Conservation (phyloP, 2,113 vertebrate genomes). For the Ictalurus punctatus region DNA sequence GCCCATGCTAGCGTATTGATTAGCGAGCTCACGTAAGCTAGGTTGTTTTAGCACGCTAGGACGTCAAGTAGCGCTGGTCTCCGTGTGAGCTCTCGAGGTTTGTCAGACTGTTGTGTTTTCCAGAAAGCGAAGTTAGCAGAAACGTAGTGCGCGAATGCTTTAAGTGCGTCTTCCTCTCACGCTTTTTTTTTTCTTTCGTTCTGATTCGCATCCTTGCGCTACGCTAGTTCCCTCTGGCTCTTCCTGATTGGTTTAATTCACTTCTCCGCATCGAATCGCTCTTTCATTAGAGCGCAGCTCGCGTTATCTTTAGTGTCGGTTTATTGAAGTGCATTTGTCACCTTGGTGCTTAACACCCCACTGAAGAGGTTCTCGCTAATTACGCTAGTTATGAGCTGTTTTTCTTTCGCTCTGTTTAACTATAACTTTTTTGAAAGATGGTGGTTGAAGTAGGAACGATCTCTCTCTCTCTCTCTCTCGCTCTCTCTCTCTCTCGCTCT, state of each 20-base stretch:
- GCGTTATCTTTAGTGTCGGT: slow-evolving; percentile 24
- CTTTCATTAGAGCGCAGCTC: slow-evolving; percentile 51
- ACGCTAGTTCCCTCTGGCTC: background rate
- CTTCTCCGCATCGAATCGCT: background rate
- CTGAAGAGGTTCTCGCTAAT: slow-evolving; percentile 34
- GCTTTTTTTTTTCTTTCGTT: background rate
- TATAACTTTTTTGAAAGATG: slow-evolving; percentile 20
- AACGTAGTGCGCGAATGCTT: background rate
- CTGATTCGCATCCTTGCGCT: background rate
- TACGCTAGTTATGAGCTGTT: slow-evolving; percentile 26
- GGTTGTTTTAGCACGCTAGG: background rate
- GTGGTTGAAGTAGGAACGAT: background rate
- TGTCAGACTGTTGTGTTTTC: background rate
- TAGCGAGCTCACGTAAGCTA: background rate
- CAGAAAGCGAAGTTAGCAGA: background rate
- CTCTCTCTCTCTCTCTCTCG: slow-evolving; percentile 25
- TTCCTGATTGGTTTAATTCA: slow-evolving; percentile 18
- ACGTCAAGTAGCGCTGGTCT: background rate
- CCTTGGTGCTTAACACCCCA: slow-evolving; percentile 17
- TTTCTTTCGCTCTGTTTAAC: slow-evolving; percentile 24
- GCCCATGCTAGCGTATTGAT: background rate
- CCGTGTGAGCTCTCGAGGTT: background rate
- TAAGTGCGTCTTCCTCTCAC: background rate
- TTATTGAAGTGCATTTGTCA: slow-evolving; percentile 38
- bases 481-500: slow-evolving; percentile 28